phyloP scores from a whole-genome alignment of 2,797 vertebrate genomes.

The Myotis daubentonii region DNA sequence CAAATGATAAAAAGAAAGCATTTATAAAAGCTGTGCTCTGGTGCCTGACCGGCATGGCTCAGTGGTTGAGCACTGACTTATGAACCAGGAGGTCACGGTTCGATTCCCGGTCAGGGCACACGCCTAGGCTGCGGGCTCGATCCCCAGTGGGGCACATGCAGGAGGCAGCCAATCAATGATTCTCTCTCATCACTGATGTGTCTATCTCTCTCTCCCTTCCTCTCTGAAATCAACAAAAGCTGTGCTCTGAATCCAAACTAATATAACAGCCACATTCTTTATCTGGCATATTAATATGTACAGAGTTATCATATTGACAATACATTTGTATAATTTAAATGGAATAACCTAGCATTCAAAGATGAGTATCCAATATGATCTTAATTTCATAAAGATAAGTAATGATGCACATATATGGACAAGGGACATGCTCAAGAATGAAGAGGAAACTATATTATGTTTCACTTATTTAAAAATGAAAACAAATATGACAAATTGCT shows the following conservation, averaged over 20 bases:
- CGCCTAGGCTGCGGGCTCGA: too few species aligned
- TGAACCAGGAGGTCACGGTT: too few species aligned
- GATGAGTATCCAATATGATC: background rate
- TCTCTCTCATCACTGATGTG: too few species aligned
- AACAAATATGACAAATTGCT: constrained; percentile 21
- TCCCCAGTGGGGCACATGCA: too few species aligned
- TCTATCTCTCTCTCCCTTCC: too few species aligned
- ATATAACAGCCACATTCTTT: background rate
- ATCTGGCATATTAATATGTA: constrained; percentile 34
- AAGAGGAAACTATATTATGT: background rate
- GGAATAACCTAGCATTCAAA: background rate
- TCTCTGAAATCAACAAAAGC: too few species aligned
- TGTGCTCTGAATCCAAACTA: background rate
- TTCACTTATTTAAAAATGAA: background rate
- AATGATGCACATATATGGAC: background rate
- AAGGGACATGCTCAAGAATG: background rate
- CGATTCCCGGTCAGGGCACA: too few species aligned
- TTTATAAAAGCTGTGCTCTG: background rate
- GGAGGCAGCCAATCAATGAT: too few species aligned
- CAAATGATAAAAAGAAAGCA: constrained; percentile 16
- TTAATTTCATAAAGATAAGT: constrained; percentile 31
- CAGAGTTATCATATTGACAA: background rate
- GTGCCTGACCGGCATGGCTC: too few species aligned
- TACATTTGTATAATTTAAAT: constrained; percentile 18
- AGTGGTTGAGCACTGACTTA: too few species aligned